A percentile compares a stretch with the other conserved stretches of the same genome.
phyloP scores from a whole-genome alignment of 1,140 invertebrate species.

The Drosophila pandora region DNA sequence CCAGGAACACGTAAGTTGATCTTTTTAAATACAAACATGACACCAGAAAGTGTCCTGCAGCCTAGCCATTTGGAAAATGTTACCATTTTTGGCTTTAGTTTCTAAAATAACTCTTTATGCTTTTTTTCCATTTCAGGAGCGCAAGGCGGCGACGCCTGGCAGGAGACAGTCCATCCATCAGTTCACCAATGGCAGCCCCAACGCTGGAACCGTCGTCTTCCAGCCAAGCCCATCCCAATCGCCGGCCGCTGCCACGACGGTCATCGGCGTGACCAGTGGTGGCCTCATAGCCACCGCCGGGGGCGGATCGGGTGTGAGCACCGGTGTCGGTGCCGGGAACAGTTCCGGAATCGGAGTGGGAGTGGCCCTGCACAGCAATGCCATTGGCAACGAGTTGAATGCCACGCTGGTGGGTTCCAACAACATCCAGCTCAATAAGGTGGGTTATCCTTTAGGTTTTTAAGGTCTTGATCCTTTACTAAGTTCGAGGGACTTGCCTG shows the following conservation, averaged over 20 bases:
- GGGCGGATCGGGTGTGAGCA: constrained; percentile 17
- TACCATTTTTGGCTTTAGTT: not conserved
- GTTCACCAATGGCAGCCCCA: constrained; percentile 83
- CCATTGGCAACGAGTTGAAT: constrained; percentile 82
- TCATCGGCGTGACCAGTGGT: constrained; percentile 82
- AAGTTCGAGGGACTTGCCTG: no score
- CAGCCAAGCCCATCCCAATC: constrained; percentile 83
- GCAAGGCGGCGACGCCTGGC: constrained; percentile 83
- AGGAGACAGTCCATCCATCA: constrained; percentile 83
- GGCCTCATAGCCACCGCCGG: constrained; percentile 66
- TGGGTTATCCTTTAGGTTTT: constrained; percentile 8
- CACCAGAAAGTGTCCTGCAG: not conserved
- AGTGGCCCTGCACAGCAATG: constrained; percentile 55
- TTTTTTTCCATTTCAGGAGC: constrained; percentile 58
- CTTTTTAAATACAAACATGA: not conserved
- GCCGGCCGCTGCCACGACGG: constrained; percentile 81
- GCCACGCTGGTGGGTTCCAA: constrained; percentile 83
- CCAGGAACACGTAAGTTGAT: constrained; percentile 80
- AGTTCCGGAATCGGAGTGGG: constrained; percentile 40
- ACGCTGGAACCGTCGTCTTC: constrained; percentile 83
- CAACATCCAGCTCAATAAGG: constrained; percentile 83
- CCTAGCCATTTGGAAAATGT: not conserved
- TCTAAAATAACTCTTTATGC: no score
- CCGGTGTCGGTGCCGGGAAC: constrained; percentile 16
- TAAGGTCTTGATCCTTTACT: no score